A percentile compares a stretch with the other conserved stretches of the same genome.
phyloP scores from a whole-genome alignment of 2,888 invertebrate species.

The Ophonus ardosiacus region DNA sequence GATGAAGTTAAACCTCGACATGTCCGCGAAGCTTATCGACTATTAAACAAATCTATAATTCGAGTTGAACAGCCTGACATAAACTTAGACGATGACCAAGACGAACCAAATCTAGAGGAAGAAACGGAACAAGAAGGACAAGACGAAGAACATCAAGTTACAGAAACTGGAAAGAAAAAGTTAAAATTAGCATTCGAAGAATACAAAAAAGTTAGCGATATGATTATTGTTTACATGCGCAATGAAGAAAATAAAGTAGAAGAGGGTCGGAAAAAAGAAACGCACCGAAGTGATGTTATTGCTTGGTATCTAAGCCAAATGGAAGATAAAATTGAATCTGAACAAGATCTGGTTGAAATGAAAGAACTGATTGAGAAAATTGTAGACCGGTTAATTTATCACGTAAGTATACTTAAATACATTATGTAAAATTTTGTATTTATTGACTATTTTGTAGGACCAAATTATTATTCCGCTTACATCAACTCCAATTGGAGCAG shows the following conservation, averaged over 20 bases:
- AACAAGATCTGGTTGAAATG: conserved; percentile 92
- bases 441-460: conserved; percentile 79
- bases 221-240: conserved; percentile 93
- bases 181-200: conserved; percentile 93
- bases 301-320: conserved; percentile 96
- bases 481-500: conserved; percentile 77
- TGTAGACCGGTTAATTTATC: conserved; percentile 92
- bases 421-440: background rate
- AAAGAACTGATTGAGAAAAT: conserved; percentile 96
- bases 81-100: conserved; percentile 89
- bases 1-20: conserved; percentile 92
- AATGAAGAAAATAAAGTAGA: conserved; percentile 87
- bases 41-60: conserved; percentile 95
- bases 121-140: conserved; percentile 76
- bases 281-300: conserved; percentile 88
- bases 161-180: conserved; percentile 81
- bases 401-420: conserved; percentile 78
- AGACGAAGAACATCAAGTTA: conserved; percentile 77
- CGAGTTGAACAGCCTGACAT: conserved; percentile 99
- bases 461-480: conserved; percentile 89
- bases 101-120: conserved; percentile 78
- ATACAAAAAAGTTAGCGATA: conserved; percentile 94
- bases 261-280: conserved; percentile 81
- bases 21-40: conserved; percentile 91
- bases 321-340: conserved; percentile 91